Evolutionary conservation across 1,140 invertebrate genomes (phyloP).

Genomic region (Neodiprion fabricii): DNA sequence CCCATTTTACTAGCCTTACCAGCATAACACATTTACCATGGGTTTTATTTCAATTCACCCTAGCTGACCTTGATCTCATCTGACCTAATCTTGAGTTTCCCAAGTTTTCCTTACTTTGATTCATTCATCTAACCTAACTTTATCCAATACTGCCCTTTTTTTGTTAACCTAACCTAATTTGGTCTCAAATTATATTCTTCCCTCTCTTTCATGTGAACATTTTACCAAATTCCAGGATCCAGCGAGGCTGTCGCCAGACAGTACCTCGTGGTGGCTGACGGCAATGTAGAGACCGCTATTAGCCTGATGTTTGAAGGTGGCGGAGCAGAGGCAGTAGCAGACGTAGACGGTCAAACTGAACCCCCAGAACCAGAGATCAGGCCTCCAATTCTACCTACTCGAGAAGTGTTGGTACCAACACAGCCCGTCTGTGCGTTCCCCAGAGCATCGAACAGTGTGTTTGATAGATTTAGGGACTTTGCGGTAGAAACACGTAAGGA

Average conservation of each 20-base stretch:
- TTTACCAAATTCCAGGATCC: slow-evolving; percentile 38
- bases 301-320: slow-evolving; percentile 54
- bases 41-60: background rate
- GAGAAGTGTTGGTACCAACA: slow-evolving; percentile 62
- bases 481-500: slow-evolving; percentile 69
- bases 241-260: slow-evolving; percentile 48
- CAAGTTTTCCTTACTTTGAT: background rate
- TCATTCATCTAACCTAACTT: background rate
- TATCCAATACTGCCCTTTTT: background rate
- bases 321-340: slow-evolving; percentile 25
- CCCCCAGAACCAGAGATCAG: slow-evolving; percentile 61
- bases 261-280: slow-evolving; percentile 50
- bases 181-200: background rate
- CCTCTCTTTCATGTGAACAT: slow-evolving; percentile 9
- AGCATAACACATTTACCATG: background rate
- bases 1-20: background rate
- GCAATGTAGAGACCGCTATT: slow-evolving; percentile 58
- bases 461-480: slow-evolving; percentile 74
- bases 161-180: background rate
- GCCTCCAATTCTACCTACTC: slow-evolving; percentile 71
- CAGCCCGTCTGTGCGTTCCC: slow-evolving; percentile 55
- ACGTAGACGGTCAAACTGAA: slow-evolving; percentile 25
- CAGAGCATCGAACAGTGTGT: slow-evolving; percentile 64
- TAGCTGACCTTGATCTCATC: background rate
- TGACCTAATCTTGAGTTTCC: background rate